Base-by-base conservation (phyloP, 2,113 vertebrate genomes). In the Hyperoodon ampullatus region DNA sequence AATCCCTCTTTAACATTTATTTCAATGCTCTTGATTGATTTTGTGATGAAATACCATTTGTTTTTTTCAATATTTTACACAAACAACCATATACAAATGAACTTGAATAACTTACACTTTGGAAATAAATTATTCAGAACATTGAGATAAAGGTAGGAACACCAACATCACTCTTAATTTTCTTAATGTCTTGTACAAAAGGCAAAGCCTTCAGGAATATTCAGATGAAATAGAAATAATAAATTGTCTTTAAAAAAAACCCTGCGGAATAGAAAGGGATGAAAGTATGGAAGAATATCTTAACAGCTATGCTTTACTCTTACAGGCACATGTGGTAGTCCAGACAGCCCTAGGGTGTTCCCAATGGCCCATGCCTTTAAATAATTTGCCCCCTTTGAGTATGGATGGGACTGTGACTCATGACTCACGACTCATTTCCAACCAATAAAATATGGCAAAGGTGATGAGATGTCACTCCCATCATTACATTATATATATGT, bases 121-220 rank as follows among this genome's bases (percentile, higher is more conserved):
- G 7, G 30, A 95, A 63, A 80, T 86, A 72, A 91, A 78, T 95
- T 35, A 77, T 86, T 90, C 70, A 84, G 24, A 93, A 58, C n/a
- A 47, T 68, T 47, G 70, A 74, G 12, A 50, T 68, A 60, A 87
- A 94, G 33, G 6, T 10, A 77, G 30, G 30, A 68, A 72, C 30
- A 60, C 10, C 3, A 3, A 66, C 15, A 88, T 65, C 53, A 19
- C 16, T 89, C 33, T 95, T 55, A 68, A 16, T 94, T 88, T 82
- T 72, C 44, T 66, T 55, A 78, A 35, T 84, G 55, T 70, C 23
- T 94, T 71, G 0, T 72, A 90, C 1, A 60, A 65, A 35, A 24
- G 81, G 4, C 78, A 83, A 71, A 50, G 5, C 7, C 39, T 85
- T 87, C 16, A 53, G 75, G n/a, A 88, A 66, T n/a, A 94, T 77